A percentile compares a stretch with the other conserved stretches of the same genome.
These are phyloP conservation scores for Pseudeuparius sepicola DNA, from an alignment of 2,888 invertebrate genomes.

Conservation along the genomic window DNA sequence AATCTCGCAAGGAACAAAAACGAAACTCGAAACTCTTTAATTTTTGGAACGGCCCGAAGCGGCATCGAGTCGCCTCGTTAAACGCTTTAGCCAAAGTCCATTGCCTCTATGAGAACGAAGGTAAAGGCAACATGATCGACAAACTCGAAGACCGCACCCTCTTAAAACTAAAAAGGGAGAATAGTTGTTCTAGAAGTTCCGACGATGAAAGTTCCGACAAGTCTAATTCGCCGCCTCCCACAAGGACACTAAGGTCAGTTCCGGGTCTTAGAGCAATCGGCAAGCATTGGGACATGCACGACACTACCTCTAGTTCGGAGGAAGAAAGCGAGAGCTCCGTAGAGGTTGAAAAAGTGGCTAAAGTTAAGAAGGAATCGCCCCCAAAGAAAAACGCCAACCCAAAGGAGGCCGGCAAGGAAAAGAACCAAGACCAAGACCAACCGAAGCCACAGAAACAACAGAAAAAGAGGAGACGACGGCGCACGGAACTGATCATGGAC, in stretches of 20 bases:
- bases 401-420: constrained; percentile 35
- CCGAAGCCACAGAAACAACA: constrained; percentile 30
- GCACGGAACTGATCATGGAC: constrained; percentile 62
- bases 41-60: constrained; percentile 69
- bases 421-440: too few relatives aligned
- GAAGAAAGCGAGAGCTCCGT: constrained; percentile 29
- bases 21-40: constrained; percentile 38
- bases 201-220: not conserved
- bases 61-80: constrained; percentile 77
- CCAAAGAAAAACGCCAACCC: constrained; percentile 24
- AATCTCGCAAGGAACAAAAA: constrained; percentile 19
- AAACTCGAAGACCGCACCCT: constrained; percentile 22
- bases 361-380: constrained; percentile 39
- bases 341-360: constrained; percentile 16
- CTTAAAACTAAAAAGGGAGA: constrained; percentile 12
- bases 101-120: constrained; percentile 83
- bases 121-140: constrained; percentile 55
- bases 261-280: constrained; percentile 68
- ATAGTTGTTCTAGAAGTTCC: too few relatives aligned
- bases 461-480: constrained; percentile 45
- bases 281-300: constrained; percentile 77
- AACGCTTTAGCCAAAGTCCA: constrained; percentile 87
- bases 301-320: constrained; percentile 50
- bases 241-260: constrained; percentile 56
- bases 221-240: constrained; percentile 27